Evolutionary conservation across 2,888 invertebrate species (phyloP).

Genomic region (Chrysomela aeneicollis): DNA sequence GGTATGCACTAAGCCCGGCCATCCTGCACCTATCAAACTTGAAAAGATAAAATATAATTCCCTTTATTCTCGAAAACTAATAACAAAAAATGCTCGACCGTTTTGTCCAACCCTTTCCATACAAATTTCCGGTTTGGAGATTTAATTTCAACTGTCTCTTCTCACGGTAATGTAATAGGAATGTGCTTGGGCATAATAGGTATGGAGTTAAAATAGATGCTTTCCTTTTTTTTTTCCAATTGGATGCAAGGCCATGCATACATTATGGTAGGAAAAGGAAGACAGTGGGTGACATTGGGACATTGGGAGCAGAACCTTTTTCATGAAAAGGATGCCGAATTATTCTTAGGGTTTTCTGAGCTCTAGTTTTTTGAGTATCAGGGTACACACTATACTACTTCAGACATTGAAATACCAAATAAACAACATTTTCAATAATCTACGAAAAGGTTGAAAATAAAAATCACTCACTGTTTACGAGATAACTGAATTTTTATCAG

Average conservation of each 20-base stretch:
- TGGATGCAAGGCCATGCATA: neutral
- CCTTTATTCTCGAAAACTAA: neutral
- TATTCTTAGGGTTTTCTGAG: no score
- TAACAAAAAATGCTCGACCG: neutral
- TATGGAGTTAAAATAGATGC: neutral
- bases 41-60: neutral
- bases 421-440: no score
- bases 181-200: neutral
- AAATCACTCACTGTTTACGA: no score
- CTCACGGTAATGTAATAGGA: slow-evolving; percentile 47
- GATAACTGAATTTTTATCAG: no score
- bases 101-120: slow-evolving; percentile 19
- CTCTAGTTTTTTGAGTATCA: no score
- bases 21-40: neutral
- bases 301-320: no score
- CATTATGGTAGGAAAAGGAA: neutral
- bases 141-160: slow-evolving; percentile 46
- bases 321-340: no score
- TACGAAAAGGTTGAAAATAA: no score
- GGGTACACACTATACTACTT: no score
- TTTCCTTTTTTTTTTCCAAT: neutral
- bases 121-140: slow-evolving; percentile 42
- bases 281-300: no score
- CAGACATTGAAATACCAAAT: no score
- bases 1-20: neutral